Base-by-base conservation (phyloP, 2,797 vertebrate species). In the Miopithecus talapoin region DNA sequence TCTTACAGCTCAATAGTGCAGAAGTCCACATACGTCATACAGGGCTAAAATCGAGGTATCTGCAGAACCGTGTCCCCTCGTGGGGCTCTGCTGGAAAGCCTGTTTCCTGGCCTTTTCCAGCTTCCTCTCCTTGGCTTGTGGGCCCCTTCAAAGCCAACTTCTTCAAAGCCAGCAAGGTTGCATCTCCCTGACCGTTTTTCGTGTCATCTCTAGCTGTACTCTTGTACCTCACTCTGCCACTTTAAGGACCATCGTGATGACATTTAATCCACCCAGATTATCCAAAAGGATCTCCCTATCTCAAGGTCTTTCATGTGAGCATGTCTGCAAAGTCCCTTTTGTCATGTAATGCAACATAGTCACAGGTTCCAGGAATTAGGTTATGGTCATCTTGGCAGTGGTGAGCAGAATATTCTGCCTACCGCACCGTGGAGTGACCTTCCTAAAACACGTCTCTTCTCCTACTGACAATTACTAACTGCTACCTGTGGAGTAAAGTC, bases 271-370 rank as follows among this genome's bases (percentile, higher is more conserved):
- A 0, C 12, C 30, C 14, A 30, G 57, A 8, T 61, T 41, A 30
- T 53, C 19, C 26, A 21, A 30, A 24, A 26, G 1, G 4, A 11
- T 36, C 43, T 28, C 43, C 43, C 43, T 43, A 24, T 28, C 7
- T n/a, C 46, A 21, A 11, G 24, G 39, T n/a, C 81, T 39, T 19
- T 14, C 22, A 19, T 8, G 26, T 26, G 8, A 24, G 21, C 26
- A 8, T 7, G 17, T 9, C 24, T 39, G 14, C 57, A 36, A 26
- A 30, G 50, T 24, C 33, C 39, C 46, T 68, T 78, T 41, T 30
- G n/a, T 46, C 24, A 1, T 8, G 43, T 8, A 1, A 43, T 26
- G 14, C 1, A 24, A 19, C 24, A 14, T 2, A 0, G 6, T 5
- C 48, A 16, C 5, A 1, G 43, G 53, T 30, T 68, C 70, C 33